Percentiles rank a stretch among this genome's conserved stretches.
phyloP scores from a whole-genome alignment of 2,888 invertebrate genomes.

The Odontocolon sp. region DNA sequence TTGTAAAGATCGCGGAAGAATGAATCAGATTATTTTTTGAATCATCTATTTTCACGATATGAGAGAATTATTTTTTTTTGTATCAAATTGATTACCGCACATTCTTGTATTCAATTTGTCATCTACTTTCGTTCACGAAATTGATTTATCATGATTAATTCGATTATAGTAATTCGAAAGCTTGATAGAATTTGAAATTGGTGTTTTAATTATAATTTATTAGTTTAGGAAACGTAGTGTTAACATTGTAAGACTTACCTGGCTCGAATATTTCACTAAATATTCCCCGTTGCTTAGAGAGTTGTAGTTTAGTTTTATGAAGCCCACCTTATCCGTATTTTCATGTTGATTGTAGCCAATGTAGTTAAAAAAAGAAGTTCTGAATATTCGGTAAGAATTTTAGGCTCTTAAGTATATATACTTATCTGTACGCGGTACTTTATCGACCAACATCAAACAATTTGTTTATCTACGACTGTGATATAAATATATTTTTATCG shows the following conservation, averaged over 20 bases:
- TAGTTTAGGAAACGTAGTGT: not conserved
- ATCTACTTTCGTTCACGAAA: not conserved
- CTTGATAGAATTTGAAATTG: not conserved
- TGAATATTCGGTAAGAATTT: conserved; percentile 18
- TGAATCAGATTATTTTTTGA: not conserved
- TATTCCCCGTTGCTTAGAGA: not conserved
- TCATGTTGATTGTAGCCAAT: conserved; percentile 18
- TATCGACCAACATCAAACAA: conserved; percentile 65
- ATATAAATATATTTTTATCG: conserved; percentile 77
- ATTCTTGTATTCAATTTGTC: not conserved
- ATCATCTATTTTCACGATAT: not conserved
- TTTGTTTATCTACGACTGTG: conserved; percentile 76
- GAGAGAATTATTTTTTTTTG: no score
- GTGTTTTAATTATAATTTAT: not conserved
- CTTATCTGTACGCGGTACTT: conserved; percentile 42
- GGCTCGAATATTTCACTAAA: not conserved
- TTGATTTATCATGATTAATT: not conserved
- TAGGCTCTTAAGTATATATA: conserved; percentile 25
- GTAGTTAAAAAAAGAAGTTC: conserved; percentile 31
- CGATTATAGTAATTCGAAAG: not conserved
- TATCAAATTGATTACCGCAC: no score
- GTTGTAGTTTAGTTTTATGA: not conserved
- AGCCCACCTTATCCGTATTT: conserved; percentile 28
- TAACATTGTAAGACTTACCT: not conserved
- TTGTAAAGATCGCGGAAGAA: not conserved